Evolutionary conservation across 1,140 invertebrate genomes (phyloP), one percentile per base, ranked within the genome.

Genomic region (Danaus plexippus): DNA sequence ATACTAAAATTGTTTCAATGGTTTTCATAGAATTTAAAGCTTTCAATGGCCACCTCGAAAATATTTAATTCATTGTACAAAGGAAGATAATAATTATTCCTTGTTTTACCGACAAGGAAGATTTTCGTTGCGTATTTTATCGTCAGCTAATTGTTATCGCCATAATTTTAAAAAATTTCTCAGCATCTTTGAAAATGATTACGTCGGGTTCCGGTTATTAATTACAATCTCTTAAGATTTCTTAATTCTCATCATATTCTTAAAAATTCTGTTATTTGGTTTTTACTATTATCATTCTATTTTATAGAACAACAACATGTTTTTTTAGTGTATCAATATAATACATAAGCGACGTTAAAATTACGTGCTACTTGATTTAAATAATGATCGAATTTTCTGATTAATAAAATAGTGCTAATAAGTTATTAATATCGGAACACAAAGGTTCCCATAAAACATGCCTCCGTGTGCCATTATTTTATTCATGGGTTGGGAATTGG

Each of bases 1-100:
- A 69, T 67, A 70, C 53, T 64, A 60, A 66, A 76, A 72, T 48
- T 45, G 40, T 64, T 70, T 61, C 45, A 70, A 68, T 65, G 48
- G 58, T 66, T 64, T 66, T 51, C 59, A 56, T 67, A 53, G 40
- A 53, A 62, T 55, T 61, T 52, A 51, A 57, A 61, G 50, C 62
- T 63, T 54, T 54, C 56, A 55, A 60, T 53, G 57, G 45, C 18
- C 51, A 49, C 47, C 53, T 55, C 44, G 48, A 54, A 59, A 59
- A 54, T 49, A 56, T 59, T 62, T 57, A 15, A 52, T 47, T 58
- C 55, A 42, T 32, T 46, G 45, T 47, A 11, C 56, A 59, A 48
- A 48, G 50, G 55, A 48, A 53, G 54, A 43, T 50, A 2, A 42
- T 55, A 58, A 59, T 57, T 40, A 53, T n/a, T 22, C 53, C 62